phyloP scores from a whole-genome alignment of 2,888 invertebrate species.

The Ypsolopha sequella region DNA sequence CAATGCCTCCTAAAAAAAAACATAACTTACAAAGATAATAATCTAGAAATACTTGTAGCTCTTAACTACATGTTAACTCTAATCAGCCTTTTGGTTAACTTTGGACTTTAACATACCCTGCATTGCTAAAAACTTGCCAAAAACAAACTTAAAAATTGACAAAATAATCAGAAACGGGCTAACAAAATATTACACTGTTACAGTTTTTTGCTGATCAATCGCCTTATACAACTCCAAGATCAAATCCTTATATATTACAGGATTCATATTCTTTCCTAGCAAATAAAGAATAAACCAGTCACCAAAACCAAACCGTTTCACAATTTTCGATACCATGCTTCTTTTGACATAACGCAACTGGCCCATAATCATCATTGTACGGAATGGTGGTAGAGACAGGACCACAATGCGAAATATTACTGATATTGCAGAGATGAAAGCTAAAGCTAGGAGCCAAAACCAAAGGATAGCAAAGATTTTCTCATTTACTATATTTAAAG shows the following conservation, averaged over 20 bases:
- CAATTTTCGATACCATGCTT: constrained; percentile 61
- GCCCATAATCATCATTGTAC: constrained; percentile 73
- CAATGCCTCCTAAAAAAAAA: no score
- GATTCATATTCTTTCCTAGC: constrained; percentile 82
- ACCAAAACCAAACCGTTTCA: constrained; percentile 70
- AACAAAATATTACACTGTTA: constrained; percentile 29
- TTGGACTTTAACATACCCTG: constrained; percentile 7
- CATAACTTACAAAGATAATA: no score
- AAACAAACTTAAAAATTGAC: not conserved
- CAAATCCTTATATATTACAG: constrained; percentile 75
- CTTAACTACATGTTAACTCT: not conserved
- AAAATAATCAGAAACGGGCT: not conserved
- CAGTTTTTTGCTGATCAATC: constrained; percentile 31
- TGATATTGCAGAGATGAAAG: constrained; percentile 72
- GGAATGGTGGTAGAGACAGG: constrained; percentile 67
- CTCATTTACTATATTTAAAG: constrained; percentile 84
- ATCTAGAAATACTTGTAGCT: no score
- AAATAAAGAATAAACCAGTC: constrained; percentile 86
- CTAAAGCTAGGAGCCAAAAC: constrained; percentile 79
- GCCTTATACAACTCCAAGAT: constrained; percentile 63
- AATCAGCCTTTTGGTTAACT: constrained; percentile 7
- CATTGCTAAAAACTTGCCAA: constrained; percentile 2
- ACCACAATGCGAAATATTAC: constrained; percentile 75
- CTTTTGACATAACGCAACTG: constrained; percentile 68
- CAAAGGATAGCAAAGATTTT: constrained; percentile 82